Evolutionary conservation across 2,888 invertebrate species (phyloP), one percentile per base, ranked within the genome.

Genomic region (Alloscopus bannaensis): DNA sequence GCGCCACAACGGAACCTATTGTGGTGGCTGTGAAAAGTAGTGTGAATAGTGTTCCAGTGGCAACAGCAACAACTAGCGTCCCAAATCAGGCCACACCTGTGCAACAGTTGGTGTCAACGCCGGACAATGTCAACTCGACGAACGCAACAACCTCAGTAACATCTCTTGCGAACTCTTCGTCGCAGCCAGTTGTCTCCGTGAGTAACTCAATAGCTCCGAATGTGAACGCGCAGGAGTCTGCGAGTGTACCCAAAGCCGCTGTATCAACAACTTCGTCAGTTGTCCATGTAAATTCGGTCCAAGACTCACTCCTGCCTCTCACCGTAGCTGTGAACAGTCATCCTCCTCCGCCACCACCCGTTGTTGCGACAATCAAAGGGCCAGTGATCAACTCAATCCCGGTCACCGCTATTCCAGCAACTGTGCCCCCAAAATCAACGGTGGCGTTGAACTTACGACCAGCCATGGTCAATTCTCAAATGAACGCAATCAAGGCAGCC

Each of bases 291-390:
- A 70, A 70, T 24, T 36, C 50, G 28, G 22, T 59, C 18, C 45
- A 69, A 59, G 59, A 71, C 26, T 57, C 42, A 29, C 52, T 4
- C 20, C 50, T 57, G 13, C 24, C 8, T 18, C 31, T 31, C 26
- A 18, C 18, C 3, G 29, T 69, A 31, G n/a, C n/a, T n/a, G n/a
- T n/a, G n/a, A n/a, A n/a, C n/a, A n/a, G n/a, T n/a, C n/a, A n/a
- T n/a, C 4, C 89, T 93, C 52, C 92, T 93, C 84, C 92, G 92
- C 82, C 93, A 93, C 57, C 89, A 90, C 85, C 86, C 87, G 84
- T 89, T 85, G 89, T 91, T 0, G 90, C 91, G 3, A 90, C 28
- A 24, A n/a, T 36, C 36, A 36, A n/a, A n/a, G n/a, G n/a, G n/a
- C n/a, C n/a, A n/a, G n/a, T n/a, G n/a, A n/a, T n/a, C n/a, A 36